Evolutionary conservation across 2,797 vertebrate species (phyloP).

Genomic region (Loris lydekkerianus): DNA sequence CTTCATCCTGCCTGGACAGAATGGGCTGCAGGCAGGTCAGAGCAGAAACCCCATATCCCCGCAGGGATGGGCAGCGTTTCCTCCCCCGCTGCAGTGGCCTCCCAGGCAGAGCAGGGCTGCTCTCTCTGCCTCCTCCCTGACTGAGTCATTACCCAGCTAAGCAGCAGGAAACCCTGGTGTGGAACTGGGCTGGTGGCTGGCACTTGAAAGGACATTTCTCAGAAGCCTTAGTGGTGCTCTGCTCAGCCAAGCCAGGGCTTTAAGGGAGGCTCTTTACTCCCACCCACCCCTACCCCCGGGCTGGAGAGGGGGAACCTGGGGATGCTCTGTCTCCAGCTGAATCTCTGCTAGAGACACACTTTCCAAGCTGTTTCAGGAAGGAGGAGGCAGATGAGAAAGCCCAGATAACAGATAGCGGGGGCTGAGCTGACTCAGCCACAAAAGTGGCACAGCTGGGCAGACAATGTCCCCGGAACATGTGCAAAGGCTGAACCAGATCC

Average conservation of each 20-base stretch:
- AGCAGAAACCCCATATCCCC: neutral
- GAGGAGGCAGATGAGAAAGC: neutral
- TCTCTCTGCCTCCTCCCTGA: neutral
- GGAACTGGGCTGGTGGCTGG: neutral
- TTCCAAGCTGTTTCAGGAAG: neutral
- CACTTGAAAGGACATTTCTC: conserved; percentile 64
- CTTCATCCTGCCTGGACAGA: neutral
- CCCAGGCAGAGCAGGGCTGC: neutral
- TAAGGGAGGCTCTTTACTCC: neutral
- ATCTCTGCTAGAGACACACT: neutral
- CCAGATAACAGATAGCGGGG: neutral
- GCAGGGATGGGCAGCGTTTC: neutral
- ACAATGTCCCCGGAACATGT: accelerated
- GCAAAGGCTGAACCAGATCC: neutral
- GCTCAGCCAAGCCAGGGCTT: neutral
- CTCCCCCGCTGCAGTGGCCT: neutral
- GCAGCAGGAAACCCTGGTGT: neutral
- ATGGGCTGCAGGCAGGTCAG: neutral
- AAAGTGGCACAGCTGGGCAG: neutral
- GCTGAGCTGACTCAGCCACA: neutral
- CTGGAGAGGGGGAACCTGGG: neutral
- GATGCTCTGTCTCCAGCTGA: neutral
- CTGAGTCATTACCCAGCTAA: conserved; percentile 53
- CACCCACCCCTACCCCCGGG: neutral
- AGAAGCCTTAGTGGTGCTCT: neutral